Evolutionary conservation across 2,888 invertebrate species (phyloP).

Genomic region (Noctua janthe): DNA sequence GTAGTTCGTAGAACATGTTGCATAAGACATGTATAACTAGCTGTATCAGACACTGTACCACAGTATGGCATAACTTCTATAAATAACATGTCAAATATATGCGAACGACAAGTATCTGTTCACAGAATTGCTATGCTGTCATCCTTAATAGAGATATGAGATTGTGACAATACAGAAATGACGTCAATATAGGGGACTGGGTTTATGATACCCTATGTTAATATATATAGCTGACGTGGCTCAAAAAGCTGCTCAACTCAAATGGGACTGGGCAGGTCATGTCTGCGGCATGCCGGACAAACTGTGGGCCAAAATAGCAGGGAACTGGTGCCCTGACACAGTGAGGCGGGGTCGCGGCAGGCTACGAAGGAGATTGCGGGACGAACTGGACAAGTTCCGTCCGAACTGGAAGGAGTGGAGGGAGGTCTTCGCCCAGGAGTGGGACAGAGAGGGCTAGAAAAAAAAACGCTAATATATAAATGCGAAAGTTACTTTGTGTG

Average conservation of each 20-base stretch:
- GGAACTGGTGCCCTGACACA: too few species aligned
- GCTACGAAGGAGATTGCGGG: too few species aligned
- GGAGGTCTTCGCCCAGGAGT: too few species aligned
- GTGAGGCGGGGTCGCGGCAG: too few species aligned
- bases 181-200: slow-evolving; percentile 19
- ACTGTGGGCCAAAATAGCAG: too few species aligned
- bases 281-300: too few species aligned
- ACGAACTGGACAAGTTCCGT: too few species aligned
- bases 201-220: slow-evolving; percentile 9
- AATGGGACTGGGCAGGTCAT: too few species aligned
- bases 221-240: too few species aligned
- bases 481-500: not conserved
- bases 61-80: slow-evolving; percentile 58
- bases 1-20: not conserved
- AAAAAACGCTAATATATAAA: not conserved
- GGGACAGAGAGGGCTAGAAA: too few species aligned
- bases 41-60: not conserved
- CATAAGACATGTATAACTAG: slow-evolving; percentile 2
- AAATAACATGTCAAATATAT: slow-evolving; percentile 61
- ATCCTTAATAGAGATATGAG: slow-evolving; percentile 49
- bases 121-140: slow-evolving; percentile 55
- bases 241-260: too few species aligned
- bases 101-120: slow-evolving; percentile 48
- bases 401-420: too few species aligned
- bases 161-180: slow-evolving; percentile 40